Evolutionary conservation across 2,113 vertebrate species (phyloP), one percentile per base, ranked within the genome.

Genomic region (Larimichthys crocea): DNA sequence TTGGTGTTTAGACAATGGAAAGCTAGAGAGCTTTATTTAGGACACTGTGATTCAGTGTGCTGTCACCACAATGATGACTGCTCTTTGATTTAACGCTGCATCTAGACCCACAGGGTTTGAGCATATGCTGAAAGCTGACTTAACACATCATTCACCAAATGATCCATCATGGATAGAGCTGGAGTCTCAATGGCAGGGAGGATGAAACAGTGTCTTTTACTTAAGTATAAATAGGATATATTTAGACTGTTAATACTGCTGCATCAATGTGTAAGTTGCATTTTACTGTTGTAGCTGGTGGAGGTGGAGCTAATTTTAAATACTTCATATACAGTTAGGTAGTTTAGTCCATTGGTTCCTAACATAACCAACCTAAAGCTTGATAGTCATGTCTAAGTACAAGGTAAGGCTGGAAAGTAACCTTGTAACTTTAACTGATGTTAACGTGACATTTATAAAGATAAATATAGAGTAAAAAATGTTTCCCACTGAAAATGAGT

Each of bases 1-100:
- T 75, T 40, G 31, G 66, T 88, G 84, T 90, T 88, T 82, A 87
- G 74, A 93, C 86, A 91, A 91, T 91, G 89, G 78, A 86, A 88
- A 89, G 79, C 71, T 52, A 20, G 49, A 67, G 44, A 76, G 84
- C 84, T 89, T 88, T 90, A 81, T 89, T 91, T 91, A 85, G 86
- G 70, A 67, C 3, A 5, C 49, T 65, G 81, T 89, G 78, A 90
- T 89, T 86, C 66, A 87, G 56, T n/a, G 62, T 63, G 79, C 79
- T 15, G 53, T 72, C 60, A 42, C 91, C 89, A 73, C 88, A 74
- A 40, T 53, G 65, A 82, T 26, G 77, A 48, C 68, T 49, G 15
- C 50, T 75, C 86, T 86, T 29, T 87, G 82, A 91, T 88, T 89
- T 86, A 70, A 60, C 15, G 31, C 71, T 66, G 49, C 20, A 75